These are phyloP conservation scores for Ornithoptera priamus DNA, from an alignment of 2,888 invertebrate species.

Conservation along the genomic window DNA sequence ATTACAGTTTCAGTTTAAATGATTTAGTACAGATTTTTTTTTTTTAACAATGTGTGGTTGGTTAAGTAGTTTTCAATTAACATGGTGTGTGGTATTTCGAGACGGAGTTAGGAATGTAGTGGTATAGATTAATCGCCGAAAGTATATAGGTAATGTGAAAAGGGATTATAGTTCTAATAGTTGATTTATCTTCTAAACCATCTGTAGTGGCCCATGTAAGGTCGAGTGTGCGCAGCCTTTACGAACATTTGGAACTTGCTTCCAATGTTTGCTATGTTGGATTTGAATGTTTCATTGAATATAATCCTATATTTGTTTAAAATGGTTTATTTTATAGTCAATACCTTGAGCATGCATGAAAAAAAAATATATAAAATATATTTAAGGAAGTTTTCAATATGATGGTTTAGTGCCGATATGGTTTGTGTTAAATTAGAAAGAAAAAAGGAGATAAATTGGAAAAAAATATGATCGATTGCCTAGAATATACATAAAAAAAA, in stretches of 20 bases:
- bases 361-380: neutral
- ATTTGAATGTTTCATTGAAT: constrained; percentile 77
- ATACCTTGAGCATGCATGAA: neutral
- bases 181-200: constrained; percentile 50
- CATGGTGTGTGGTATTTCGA: constrained; percentile 68
- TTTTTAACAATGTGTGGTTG: constrained; percentile 67
- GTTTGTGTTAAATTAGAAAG: neutral
- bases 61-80: constrained; percentile 67
- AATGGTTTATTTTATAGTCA: constrained; percentile 65
- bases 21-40: constrained; percentile 27
- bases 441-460: neutral
- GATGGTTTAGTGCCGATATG: neutral
- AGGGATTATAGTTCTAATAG: constrained; percentile 68
- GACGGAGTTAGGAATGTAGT: constrained; percentile 63
- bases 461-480: too few relatives aligned
- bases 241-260: constrained; percentile 54
- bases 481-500: too few relatives aligned
- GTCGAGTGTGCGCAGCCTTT: constrained; percentile 54
- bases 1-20: constrained; percentile 13
- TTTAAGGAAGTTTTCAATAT: neutral
- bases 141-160: constrained; percentile 56
- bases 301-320: constrained; percentile 80
- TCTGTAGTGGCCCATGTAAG: constrained; percentile 45
- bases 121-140: constrained; percentile 64
- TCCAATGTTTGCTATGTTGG: constrained; percentile 69